Conservation (phyloP, 2,888 invertebrate genomes). For the Drosophila meridionalis region DNA sequence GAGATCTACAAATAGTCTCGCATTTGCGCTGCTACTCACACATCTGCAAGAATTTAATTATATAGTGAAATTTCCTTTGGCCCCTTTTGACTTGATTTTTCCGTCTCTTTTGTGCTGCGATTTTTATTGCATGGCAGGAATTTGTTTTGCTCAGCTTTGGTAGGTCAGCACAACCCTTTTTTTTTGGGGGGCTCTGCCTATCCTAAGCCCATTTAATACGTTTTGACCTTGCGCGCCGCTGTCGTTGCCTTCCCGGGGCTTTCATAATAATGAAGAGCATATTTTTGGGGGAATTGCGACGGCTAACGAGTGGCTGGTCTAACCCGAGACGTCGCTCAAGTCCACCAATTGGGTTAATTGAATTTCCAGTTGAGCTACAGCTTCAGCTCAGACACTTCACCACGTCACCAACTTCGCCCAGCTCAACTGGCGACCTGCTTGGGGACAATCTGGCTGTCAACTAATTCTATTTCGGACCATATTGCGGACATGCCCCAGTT, state of each 20-base stretch:
- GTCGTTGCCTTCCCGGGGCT: constrained; percentile 20
- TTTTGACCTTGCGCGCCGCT: constrained; percentile 49
- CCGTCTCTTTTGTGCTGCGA: constrained; percentile 43
- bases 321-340: constrained; percentile 21
- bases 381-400: constrained; percentile 7
- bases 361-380: constrained; percentile 67
- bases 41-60: constrained; percentile 65
- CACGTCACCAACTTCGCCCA: constrained; percentile 2
- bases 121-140: constrained; percentile 65
- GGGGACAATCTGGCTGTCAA: constrained; percentile 61
- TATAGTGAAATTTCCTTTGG: constrained; percentile 60
- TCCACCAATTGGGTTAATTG: constrained; percentile 74
- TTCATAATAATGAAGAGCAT: constrained; percentile 39
- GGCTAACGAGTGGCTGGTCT: constrained; percentile 25
- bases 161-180: constrained; percentile 49
- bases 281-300: constrained; percentile 26
- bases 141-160: constrained; percentile 53
- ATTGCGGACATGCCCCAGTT: constrained; percentile 40
- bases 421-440: constrained; percentile 3
- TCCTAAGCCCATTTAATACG: constrained; percentile 60
- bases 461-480: constrained; percentile 69
- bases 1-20: constrained; percentile 59
- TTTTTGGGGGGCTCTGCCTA: constrained; percentile 18
- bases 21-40: constrained; percentile 45
- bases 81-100: constrained; percentile 24